Evolutionary conservation across 2,888 invertebrate genomes (phyloP).

Genomic region (Teleogryllus oceanicus): DNA sequence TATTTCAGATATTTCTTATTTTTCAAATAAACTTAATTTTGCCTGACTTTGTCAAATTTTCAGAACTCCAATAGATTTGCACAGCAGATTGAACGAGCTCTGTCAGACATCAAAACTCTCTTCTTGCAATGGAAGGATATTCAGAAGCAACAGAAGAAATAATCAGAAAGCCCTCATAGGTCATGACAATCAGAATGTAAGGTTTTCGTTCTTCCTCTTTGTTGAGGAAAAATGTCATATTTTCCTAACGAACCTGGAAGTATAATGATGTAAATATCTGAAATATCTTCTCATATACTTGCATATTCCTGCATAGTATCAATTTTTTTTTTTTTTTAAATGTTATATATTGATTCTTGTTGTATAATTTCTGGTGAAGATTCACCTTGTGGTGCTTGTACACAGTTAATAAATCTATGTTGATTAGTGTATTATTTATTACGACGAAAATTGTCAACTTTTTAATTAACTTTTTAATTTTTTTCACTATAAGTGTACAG

Average conservation of each 20-base stretch:
- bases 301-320: neutral
- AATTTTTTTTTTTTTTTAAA: neutral
- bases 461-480: neutral
- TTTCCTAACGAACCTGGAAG: neutral
- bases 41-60: conserved; percentile 42
- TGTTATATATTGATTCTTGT: neutral
- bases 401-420: neutral
- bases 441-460: neutral
- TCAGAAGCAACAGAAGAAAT: conserved; percentile 20
- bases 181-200: neutral
- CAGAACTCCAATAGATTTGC: conserved; percentile 81
- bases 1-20: too few species aligned
- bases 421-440: neutral
- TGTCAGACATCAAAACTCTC: conserved; percentile 67
- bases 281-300: neutral
- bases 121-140: conserved; percentile 57
- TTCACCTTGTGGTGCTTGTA: neutral
- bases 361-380: neutral
- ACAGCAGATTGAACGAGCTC: conserved; percentile 64
- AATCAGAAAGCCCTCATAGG: neutral
- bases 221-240: neutral
- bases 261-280: neutral
- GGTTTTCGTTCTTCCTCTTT: neutral
- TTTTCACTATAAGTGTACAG: neutral
- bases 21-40: too few species aligned